Base-by-base conservation (phyloP, 1,140 invertebrate species). In the Phthorimaea operculella region DNA sequence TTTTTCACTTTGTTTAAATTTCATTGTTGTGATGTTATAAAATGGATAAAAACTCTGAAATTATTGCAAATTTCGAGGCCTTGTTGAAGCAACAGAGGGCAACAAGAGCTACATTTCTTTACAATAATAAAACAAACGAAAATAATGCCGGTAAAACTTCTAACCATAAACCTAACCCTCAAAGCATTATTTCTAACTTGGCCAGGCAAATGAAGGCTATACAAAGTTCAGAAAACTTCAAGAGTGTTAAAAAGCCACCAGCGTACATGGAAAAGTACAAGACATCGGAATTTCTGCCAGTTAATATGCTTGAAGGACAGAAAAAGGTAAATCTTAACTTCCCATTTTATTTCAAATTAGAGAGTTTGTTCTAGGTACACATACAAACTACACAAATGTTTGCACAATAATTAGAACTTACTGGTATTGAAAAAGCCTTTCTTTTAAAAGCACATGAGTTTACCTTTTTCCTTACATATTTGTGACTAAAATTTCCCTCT, bases 181-280 rank as follows among this genome's bases (percentile, higher is more conserved):
- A 66, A 56, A 65, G 70, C 55, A 63, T 77, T 17, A 63, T 79
- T 50, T 42, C 36, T 1, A 55, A 52, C 57, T 65, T 79, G 10
- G 60, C 59, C 1, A 52, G 50, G 3, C 68, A 77, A 58, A 50
- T 79, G 14, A 74, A 66, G 60, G 69, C 68, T 21, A 64, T 77
- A 9, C 71, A 76, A 34, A 64, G 54, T 10, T 71, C 78, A 3
- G 78, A 81, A 55, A 48, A n/a, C 34, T 5, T 55, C 8, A 64
- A 61, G 39, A 14, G 12, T 44, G 33, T 28, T 18, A 62, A 54
- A 34, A 33, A 36, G 33, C 8, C 36, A 28, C 4, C 10, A 16
- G 45, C 48, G 36, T 16, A 48, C 15, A 36, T 60, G 7, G 12
- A 51, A 8, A 58, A 58, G 33, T 57, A 45, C 47, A 71, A 68